These are phyloP conservation scores for Balaenoptera acutorostrata DNA, from an alignment of 2,113 vertebrate species.

Conservation along the genomic window DNA sequence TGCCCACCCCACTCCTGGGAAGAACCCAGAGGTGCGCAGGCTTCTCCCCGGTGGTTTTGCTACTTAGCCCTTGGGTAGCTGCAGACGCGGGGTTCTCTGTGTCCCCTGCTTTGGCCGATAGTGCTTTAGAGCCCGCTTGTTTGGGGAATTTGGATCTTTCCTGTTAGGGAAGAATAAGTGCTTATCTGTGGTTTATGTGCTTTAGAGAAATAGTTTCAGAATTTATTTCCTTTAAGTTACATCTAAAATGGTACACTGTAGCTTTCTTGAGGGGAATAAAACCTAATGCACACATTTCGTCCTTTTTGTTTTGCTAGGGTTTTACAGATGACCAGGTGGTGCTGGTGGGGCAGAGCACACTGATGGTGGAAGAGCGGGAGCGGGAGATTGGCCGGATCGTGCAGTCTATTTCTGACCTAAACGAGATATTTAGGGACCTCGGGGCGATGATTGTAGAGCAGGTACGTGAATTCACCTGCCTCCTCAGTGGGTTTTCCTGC, in stretches of 20 bases:
- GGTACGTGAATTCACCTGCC: constrained; percentile 74
- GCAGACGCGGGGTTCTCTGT: neutral
- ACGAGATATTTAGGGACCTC: constrained; percentile 95
- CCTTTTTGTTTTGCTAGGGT: constrained; percentile 79
- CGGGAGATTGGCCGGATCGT: constrained; percentile 95
- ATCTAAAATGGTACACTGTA: rapidly evolving
- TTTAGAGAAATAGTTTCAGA: neutral
- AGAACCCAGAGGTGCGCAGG: neutral
- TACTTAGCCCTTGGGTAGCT: neutral
- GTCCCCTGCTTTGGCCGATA: neutral
- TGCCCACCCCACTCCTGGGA: neutral
- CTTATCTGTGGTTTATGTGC: neutral
- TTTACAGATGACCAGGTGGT: constrained; percentile 95
- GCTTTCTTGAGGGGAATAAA: neutral
- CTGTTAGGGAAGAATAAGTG: neutral
- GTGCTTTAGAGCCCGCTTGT: neutral
- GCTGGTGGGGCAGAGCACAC: constrained; percentile 90
- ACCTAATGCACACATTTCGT: neutral
- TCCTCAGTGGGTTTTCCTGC: rapidly evolving
- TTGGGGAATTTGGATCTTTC: neutral
- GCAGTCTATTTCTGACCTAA: constrained; percentile 97
- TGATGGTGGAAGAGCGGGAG: constrained; percentile 94
- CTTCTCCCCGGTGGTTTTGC: neutral
- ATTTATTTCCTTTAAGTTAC: neutral
- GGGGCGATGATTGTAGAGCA: constrained; percentile 98